Evolutionary conservation across 1,140 invertebrate species (phyloP), one percentile per base, ranked within the genome.

Genomic region (Whitmania pigra): DNA sequence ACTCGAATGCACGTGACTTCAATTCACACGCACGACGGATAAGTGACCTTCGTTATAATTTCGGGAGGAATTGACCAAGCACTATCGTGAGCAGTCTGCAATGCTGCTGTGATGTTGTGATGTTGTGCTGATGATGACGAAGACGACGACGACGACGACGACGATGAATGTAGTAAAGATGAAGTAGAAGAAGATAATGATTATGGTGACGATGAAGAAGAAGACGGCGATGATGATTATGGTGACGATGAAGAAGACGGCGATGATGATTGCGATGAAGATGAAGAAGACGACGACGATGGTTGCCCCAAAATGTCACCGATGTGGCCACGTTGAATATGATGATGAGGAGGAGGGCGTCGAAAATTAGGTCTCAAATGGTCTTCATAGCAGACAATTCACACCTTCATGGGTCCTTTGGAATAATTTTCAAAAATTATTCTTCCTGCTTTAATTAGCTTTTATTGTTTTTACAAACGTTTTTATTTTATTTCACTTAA

Each of bases 121-220:
- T 17, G 43, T 17, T 49, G 31, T 57, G 13, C 5, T 20, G 20
- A 15, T 15, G 57, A 63, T 63, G 57, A 63, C 0, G 57, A 63
- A 7, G 57, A 63, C 29, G 57, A 63, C 29, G 57, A 63, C 29
- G 57, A 63, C 29, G 57, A 63, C 13, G 57, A 63, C 13, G 57
- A 17, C 20, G 57, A 63, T n/a, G 57, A n/a, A n/a, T n/a, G n/a
- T n/a, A n/a, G n/a, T n/a, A n/a, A n/a, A n/a, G n/a, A n/a, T n/a
- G n/a, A n/a, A n/a, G n/a, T n/a, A n/a, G n/a, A 63, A 9, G 57
- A 63, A 2, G 43, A 17, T 13, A 1, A 63, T 63, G 57, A 63
- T 63, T 1, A 63, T 31, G 57, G 18, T n/a, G 57, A 63, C 20
- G 57, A 63, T 63, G 20, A 63, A 9, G 57, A 63, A 9, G 57